Conservation (phyloP, 2,797 vertebrate genomes). For the Sternotherus odoratus region DNA sequence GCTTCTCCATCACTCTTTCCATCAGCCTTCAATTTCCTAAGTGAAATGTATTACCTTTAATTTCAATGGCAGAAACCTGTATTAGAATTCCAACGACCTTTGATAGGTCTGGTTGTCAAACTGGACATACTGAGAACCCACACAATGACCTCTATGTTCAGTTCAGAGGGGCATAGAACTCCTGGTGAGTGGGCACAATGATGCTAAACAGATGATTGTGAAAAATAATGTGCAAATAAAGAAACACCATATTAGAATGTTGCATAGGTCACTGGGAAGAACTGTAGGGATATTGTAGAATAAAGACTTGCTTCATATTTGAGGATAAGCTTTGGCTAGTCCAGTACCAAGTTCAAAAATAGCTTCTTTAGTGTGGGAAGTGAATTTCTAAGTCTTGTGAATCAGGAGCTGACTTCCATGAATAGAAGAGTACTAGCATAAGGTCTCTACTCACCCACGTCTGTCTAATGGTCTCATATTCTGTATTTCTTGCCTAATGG, state of each 20-base stretch:
- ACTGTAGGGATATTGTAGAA: too few species aligned
- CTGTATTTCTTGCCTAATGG: not conserved
- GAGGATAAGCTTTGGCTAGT: not conserved
- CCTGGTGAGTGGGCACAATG: not conserved
- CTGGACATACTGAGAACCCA: not conserved
- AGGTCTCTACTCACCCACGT: not conserved
- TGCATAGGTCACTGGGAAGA: not conserved
- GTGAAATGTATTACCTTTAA: not conserved
- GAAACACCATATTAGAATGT: not conserved
- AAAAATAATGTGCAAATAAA: not conserved
- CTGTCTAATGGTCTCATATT: not conserved
- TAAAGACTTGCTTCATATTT: not conserved
- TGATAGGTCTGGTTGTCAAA: not conserved
- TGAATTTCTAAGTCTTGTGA: not conserved
- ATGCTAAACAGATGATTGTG: conserved; percentile 5
- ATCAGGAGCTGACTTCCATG: not conserved
- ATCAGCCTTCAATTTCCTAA: fast-evolving
- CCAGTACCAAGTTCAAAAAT: not conserved
- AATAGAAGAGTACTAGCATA: not conserved
- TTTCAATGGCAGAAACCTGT: not conserved
- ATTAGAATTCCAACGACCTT: not conserved
- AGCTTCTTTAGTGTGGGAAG: not conserved
- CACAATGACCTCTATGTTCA: not conserved
- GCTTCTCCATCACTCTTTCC: not conserved
- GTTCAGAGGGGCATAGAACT: conserved; percentile 21